phyloP scores from a whole-genome alignment of 2,888 invertebrate genomes.

The Eurois occulta region DNA sequence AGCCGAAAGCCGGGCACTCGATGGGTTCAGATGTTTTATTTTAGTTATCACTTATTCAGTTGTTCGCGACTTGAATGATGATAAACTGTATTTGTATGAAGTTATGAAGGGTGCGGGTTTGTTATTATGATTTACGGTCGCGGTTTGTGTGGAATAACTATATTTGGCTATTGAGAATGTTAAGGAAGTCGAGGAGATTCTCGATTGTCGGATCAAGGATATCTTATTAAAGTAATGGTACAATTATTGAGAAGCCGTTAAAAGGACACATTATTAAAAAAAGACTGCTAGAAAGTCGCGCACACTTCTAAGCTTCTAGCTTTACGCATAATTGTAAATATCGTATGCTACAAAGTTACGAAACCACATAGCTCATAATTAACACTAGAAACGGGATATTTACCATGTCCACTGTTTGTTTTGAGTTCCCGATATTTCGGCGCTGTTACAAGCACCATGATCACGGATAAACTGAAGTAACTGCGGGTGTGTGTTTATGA shows the following conservation, averaged over 20 bases:
- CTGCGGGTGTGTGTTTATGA: too few relatives aligned
- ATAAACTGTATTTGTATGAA: slow-evolving; percentile 59
- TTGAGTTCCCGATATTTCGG: too few relatives aligned
- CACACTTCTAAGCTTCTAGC: neutral
- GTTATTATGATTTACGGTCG: slow-evolving; percentile 54
- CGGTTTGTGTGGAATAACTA: slow-evolving; percentile 48
- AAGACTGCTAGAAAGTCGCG: too few relatives aligned
- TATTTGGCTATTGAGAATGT: neutral
- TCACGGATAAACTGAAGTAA: too few relatives aligned
- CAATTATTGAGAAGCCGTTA: neutral
- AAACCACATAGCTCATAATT: neutral
- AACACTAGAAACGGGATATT: too few relatives aligned
- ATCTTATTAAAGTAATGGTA: neutral
- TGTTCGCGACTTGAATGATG: slow-evolving; percentile 64
- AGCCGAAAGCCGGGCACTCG: slow-evolving; percentile 61
- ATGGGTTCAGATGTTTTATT: slow-evolving; percentile 68
- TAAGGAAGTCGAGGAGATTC: neutral
- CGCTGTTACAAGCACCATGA: too few relatives aligned
- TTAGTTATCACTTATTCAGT: slow-evolving; percentile 68
- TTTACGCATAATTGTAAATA: neutral
- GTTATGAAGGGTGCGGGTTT: slow-evolving; percentile 54
- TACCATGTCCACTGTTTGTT: too few relatives aligned
- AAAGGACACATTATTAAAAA: neutral
- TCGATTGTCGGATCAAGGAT: neutral
- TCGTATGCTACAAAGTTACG: neutral